Base-by-base conservation (phyloP, 2,888 invertebrate species). In the Nycteola revayana region DNA sequence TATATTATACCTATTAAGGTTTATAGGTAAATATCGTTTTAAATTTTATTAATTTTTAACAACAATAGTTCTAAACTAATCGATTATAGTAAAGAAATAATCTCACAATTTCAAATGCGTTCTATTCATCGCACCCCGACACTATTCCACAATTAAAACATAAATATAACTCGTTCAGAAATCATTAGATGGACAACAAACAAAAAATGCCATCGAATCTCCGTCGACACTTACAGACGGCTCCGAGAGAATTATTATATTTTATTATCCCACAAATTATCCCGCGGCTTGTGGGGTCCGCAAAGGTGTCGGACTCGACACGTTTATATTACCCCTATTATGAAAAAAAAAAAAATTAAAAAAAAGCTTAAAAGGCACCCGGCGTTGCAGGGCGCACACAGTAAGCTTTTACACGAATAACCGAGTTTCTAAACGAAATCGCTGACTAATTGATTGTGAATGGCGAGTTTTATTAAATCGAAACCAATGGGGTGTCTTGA, bases 401-500 rank as follows among this genome's bases (percentile, higher is more conserved):
- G 65, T 62, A 60, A 59, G 73, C 74, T 77, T 80, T 79, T 72
- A 75, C 70, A 70, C 67, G 65, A 73, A 73, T 75, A 74, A 81
- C 71, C 62, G 55, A 66, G 68, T 68, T 72, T 72, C 62, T 59
- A 65, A 70, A 60, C 55, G 62, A 75, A 81, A 79, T 72, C 67
- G 83, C 83, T 83, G 81, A 83, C 80, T 86, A 86, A 86, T 85
- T 84, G 80, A 84, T 76, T 76, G 61, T 78, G 74, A 75, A 82
- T 75, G 60, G 66, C 44, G 36, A 32, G 55, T 56, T 70, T 70
- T 75, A 74, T 73, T 74, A 67, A 67, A 74, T 73, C 70, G 65
- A 69, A 44, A 71, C 58, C 75, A 64, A 76, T 73, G 67, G 76
- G 76, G 72, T 62, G 65, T 56, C 50, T 42, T 54, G 60, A 47